A percentile compares a stretch with the other conserved stretches of the same genome.
phyloP scores from a whole-genome alignment of 2,888 invertebrate species.

The Zhengitettix transpicula region DNA sequence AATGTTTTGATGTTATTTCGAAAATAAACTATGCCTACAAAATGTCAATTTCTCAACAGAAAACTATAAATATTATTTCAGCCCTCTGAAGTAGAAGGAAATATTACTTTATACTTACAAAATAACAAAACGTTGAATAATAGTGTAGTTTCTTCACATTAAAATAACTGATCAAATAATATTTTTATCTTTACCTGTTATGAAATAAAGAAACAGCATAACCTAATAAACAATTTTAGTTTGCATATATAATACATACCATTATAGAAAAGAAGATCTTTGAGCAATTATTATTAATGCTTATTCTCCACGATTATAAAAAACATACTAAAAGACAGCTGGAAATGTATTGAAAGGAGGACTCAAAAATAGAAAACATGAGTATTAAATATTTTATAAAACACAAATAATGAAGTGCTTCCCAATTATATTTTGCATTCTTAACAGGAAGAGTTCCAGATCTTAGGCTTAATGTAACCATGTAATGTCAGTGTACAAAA shows the following conservation, averaged over 20 bases:
- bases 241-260: not conserved
- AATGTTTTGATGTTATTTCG: too few relatives aligned
- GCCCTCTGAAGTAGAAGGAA: too few relatives aligned
- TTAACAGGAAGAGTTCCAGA: not conserved
- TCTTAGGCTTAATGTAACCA: not conserved
- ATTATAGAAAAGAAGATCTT: not conserved
- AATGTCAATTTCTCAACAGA: too few relatives aligned
- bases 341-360: not conserved
- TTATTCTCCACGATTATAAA: not conserved
- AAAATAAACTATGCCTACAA: too few relatives aligned
- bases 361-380: not conserved
- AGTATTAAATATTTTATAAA: not conserved
- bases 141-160: too few relatives aligned
- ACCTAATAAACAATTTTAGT: not conserved
- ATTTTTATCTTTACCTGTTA: too few relatives aligned
- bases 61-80: too few relatives aligned
- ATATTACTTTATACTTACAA: too few relatives aligned
- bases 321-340: not conserved
- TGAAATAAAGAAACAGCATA: too few relatives aligned
- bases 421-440: not conserved
- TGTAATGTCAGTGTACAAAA: not conserved
- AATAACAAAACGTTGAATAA: too few relatives aligned
- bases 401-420: not conserved
- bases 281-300: not conserved
- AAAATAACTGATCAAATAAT: too few relatives aligned